Evolutionary conservation across 1,140 invertebrate species (phyloP).

Genomic region (Diprion similis): DNA sequence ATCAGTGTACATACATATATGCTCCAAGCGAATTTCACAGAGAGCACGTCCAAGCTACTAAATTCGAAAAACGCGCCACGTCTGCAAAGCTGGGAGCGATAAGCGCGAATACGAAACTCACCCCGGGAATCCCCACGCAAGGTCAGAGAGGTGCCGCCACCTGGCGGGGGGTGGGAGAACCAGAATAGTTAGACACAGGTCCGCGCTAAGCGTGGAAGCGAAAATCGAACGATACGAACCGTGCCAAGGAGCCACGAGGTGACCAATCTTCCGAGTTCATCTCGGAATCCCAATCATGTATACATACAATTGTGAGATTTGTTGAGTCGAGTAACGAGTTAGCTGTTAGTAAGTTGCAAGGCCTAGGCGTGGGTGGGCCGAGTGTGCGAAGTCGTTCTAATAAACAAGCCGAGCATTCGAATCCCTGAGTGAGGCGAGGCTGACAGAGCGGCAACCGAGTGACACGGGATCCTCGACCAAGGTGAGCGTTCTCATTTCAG

Average conservation of each 20-base stretch:
- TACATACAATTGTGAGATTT: neutral
- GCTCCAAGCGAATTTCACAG: no score
- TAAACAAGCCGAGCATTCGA: neutral
- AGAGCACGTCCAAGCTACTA: no score
- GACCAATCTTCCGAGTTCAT: neutral
- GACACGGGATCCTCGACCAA: neutral
- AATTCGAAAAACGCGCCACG: no score
- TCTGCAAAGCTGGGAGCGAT: no score
- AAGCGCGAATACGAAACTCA: no score
- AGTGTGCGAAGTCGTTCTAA: neutral
- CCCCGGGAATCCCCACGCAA: no score
- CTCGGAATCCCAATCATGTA: neutral
- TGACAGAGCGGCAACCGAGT: neutral
- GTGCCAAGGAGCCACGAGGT: neutral
- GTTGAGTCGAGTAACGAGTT: neutral
- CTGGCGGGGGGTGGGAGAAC: no score
- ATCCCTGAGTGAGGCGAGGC: neutral
- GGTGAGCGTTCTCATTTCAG: neutral
- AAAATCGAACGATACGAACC: no score
- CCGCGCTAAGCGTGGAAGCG: no score
- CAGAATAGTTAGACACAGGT: no score
- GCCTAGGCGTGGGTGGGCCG: neutral
- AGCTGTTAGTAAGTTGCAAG: neutral
- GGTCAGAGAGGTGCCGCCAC: no score
- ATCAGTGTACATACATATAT: no score